Percentiles rank a stretch among this genome's conserved stretches.
These are phyloP conservation scores for rat (Rattus norvegicus) DNA, from an alignment of 2,113 vertebrate species.

Conservation along the genomic window GRCr8 NC_086032.1:99461501-99462000, in stretches of 20 bases:
- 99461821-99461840: neutral
- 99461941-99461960: neutral
- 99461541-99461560: neutral
- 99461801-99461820: neutral
- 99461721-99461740: neutral
- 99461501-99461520: slow-evolving; percentile 46
- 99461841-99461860: too few species aligned
- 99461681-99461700: neutral
- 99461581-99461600: neutral
- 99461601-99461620: neutral
- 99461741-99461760: neutral
- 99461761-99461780: neutral
- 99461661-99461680: neutral
- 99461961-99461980: neutral
- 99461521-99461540: slow-evolving; percentile 26
- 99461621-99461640: slow-evolving; percentile 40
- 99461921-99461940: neutral
- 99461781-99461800: neutral
- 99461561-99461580: slow-evolving; percentile 35
- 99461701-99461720: too few species aligned
- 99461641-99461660: slow-evolving; percentile 3
- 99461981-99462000: neutral
- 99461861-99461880: neutral
- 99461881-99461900: neutral
- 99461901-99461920: neutral